Evolutionary conservation across 2,888 invertebrate species (phyloP).

Genomic region (Trisateles emortualis): DNA sequence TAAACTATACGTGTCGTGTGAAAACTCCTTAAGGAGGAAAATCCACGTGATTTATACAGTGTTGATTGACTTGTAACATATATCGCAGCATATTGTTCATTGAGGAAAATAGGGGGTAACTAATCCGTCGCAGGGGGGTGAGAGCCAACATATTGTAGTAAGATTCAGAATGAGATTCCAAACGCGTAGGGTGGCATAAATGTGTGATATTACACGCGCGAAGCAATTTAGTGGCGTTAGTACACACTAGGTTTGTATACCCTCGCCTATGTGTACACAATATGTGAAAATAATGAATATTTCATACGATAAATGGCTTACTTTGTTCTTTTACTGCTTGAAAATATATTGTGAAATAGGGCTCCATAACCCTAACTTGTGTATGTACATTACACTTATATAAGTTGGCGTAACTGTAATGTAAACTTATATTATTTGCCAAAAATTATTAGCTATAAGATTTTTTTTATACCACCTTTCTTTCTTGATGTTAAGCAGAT

Average conservation of each 20-base stretch:
- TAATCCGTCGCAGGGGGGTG: constrained; percentile 26
- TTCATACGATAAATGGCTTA: constrained; percentile 23
- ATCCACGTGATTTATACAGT: constrained; percentile 24
- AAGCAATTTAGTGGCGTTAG: constrained; percentile 34
- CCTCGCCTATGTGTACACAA: constrained; percentile 34
- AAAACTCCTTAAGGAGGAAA: background rate
- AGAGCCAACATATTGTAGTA: constrained; percentile 39
- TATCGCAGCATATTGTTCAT: constrained; percentile 21
- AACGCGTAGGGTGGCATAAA: constrained; percentile 35
- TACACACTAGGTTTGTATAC: constrained; percentile 29
- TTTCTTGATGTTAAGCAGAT: no score
- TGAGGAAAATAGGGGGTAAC: constrained; percentile 31
- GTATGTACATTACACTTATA: no score
- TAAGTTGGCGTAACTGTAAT: no score
- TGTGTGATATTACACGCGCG: constrained; percentile 34
- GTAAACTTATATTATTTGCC: no score
- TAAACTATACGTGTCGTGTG: background rate
- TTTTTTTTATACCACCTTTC: no score
- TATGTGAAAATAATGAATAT: constrained; percentile 45
- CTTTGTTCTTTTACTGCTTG: background rate
- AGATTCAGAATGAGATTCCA: constrained; percentile 41
- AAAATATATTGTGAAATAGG: no score
- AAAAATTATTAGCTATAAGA: no score
- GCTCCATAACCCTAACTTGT: no score
- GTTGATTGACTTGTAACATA: constrained; percentile 42